Percentiles rank a stretch among this genome's conserved stretches.
Evolutionary conservation across 2,797 vertebrate species (phyloP).

Genomic region (Periophthalmus magnuspinnatus): DNA sequence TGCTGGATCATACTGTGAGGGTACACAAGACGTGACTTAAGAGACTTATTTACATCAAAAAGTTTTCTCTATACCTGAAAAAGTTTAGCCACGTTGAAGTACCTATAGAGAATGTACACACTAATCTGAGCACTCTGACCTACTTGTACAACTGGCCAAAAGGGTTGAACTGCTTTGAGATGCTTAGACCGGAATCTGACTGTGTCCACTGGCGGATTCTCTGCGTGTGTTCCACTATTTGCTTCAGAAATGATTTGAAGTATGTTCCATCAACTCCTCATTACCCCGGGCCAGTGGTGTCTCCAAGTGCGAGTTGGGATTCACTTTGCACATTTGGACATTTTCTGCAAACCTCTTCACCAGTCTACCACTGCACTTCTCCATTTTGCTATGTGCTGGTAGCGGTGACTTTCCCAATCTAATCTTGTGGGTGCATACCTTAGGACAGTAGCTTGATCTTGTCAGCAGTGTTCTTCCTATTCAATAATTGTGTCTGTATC

Average conservation of each 20-base stretch:
- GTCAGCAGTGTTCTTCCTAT: background rate
- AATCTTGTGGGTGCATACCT: background rate
- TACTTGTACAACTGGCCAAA: conserved; percentile 43
- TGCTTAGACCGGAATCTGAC: conserved; percentile 34
- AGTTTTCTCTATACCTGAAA: conserved; percentile 25
- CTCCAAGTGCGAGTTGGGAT: conserved; percentile 17
- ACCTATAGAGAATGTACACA: conserved; percentile 32
- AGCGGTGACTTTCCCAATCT: background rate
- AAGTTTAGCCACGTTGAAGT: conserved; percentile 13
- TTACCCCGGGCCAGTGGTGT: conserved; percentile 21
- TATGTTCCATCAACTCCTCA: conserved; percentile 24
- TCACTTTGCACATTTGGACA: conserved; percentile 13
- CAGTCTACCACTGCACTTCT: background rate
- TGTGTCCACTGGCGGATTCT: conserved; percentile 31
- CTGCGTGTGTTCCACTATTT: conserved; percentile 37
- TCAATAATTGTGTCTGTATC: background rate
- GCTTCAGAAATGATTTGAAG: conserved; percentile 41
- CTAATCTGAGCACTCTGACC: conserved; percentile 52
- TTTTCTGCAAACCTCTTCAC: conserved; percentile 1
- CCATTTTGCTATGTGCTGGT: background rate
- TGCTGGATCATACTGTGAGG: background rate
- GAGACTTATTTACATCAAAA: background rate
- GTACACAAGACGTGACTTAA: background rate
- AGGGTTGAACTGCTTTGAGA: conserved; percentile 26
- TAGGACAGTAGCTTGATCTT: background rate